Evolutionary conservation across 2,797 vertebrate species (phyloP).

Genomic region (Babyrousa celebensis): DNA sequence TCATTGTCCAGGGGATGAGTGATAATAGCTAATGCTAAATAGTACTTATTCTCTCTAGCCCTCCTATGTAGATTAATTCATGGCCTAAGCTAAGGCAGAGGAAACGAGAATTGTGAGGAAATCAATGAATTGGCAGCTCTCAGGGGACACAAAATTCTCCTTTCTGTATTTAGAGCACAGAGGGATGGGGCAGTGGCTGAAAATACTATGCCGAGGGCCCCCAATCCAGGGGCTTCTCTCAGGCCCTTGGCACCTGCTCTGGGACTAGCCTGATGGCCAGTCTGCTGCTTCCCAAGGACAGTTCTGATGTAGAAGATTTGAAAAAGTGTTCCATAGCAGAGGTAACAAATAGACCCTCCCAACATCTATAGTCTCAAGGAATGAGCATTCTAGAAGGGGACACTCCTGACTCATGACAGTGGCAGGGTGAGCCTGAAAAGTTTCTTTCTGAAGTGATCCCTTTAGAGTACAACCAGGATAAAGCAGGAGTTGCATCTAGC

Average conservation of each 20-base stretch:
- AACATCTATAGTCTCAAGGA: background rate
- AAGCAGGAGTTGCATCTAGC: background rate
- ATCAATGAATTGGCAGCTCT: background rate
- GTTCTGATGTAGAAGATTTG: background rate
- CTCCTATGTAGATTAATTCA: background rate
- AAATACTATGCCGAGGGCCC: background rate
- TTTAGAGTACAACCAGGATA: background rate
- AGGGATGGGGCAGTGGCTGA: background rate
- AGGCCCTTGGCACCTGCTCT: background rate
- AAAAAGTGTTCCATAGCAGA: background rate
- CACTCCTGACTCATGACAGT: background rate
- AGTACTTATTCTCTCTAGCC: background rate
- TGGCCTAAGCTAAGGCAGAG: background rate
- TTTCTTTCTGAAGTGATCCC: background rate
- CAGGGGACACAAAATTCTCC: background rate
- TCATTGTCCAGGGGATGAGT: background rate
- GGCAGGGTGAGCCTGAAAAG: background rate
- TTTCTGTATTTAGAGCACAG: background rate
- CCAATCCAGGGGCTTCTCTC: background rate
- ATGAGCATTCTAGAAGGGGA: background rate
- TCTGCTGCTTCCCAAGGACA: background rate
- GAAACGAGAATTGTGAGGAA: background rate
- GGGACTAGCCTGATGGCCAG: background rate
- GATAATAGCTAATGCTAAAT: background rate
- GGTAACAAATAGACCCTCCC: background rate